phyloP scores from a whole-genome alignment of 2,113 vertebrate genomes.

The Dromaius novaehollandiae region DNA sequence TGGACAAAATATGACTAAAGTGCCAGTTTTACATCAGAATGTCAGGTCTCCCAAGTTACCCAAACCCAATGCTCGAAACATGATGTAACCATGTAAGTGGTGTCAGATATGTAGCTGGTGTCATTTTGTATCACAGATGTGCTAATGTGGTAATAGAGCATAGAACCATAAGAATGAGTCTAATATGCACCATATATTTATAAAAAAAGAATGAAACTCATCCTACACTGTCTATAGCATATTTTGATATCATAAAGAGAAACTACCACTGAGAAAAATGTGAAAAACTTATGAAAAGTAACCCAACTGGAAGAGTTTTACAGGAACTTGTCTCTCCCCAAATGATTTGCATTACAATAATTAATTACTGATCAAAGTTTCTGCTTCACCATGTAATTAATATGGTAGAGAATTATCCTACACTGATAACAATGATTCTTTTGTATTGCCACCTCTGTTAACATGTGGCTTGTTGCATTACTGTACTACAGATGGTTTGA shows the following conservation, averaged over 20 bases:
- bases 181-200: background rate
- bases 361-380: background rate
- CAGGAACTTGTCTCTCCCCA: background rate
- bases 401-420: background rate
- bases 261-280: background rate
- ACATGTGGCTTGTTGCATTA: background rate
- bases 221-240: background rate
- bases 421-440: background rate
- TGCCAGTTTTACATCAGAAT: background rate
- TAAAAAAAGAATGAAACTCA: background rate
- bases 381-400: background rate
- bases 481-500: background rate
- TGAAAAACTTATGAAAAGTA: background rate
- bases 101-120: background rate
- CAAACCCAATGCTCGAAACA: background rate
- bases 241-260: background rate
- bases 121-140: background rate
- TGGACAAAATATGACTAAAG: background rate
- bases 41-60: background rate
- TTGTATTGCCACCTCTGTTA: background rate
- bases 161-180: background rate
- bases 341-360: background rate
- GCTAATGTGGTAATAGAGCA: background rate
- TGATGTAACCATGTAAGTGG: rapidly evolving
- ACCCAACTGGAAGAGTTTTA: background rate